phyloP scores from a whole-genome alignment of 2,797 vertebrate genomes.

The Carapus acus region DNA sequence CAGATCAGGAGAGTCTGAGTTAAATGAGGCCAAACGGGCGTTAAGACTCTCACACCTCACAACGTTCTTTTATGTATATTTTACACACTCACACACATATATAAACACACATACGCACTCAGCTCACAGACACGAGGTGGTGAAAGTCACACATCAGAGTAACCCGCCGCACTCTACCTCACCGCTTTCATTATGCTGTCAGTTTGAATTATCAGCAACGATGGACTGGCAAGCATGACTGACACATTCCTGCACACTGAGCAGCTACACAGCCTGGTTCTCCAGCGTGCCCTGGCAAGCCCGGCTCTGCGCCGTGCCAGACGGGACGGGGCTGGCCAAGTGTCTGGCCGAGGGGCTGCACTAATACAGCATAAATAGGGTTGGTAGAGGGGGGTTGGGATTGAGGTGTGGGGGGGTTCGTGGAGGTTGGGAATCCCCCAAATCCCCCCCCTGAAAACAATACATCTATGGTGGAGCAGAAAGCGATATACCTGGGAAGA shows the following conservation, averaged over 20 bases:
- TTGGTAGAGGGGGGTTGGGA: slow-evolving; percentile 12
- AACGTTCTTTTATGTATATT: slow-evolving; percentile 67
- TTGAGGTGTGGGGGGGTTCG: too few species aligned
- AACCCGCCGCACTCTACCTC: slow-evolving; percentile 57
- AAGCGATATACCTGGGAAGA: slow-evolving; percentile 57
- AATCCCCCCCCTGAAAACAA: slow-evolving; percentile 55
- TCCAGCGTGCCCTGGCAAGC: slow-evolving; percentile 70
- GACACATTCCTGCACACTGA: slow-evolving; percentile 66
- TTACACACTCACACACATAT: slow-evolving; percentile 24
- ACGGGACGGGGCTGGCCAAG: slow-evolving; percentile 61
- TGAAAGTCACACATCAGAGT: slow-evolving; percentile 55
- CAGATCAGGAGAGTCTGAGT: slow-evolving; percentile 41
- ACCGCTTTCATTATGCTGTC: slow-evolving; percentile 70
- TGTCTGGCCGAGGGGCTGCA: slow-evolving; percentile 69
- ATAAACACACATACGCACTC: slow-evolving; percentile 13
- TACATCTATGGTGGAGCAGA: slow-evolving; percentile 53
- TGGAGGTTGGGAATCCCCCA: slow-evolving; percentile 62
- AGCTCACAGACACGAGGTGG: slow-evolving; percentile 42
- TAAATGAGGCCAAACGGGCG: slow-evolving; percentile 70
- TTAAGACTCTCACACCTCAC: slow-evolving; percentile 68
- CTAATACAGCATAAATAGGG: slow-evolving; percentile 60
- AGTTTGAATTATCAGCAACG: slow-evolving; percentile 70
- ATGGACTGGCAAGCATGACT: slow-evolving; percentile 69
- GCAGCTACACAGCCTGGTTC: slow-evolving; percentile 60
- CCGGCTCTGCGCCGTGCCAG: slow-evolving; percentile 57